phyloP scores from a whole-genome alignment of 2,888 invertebrate genomes.

The Orthosia incerta region DNA sequence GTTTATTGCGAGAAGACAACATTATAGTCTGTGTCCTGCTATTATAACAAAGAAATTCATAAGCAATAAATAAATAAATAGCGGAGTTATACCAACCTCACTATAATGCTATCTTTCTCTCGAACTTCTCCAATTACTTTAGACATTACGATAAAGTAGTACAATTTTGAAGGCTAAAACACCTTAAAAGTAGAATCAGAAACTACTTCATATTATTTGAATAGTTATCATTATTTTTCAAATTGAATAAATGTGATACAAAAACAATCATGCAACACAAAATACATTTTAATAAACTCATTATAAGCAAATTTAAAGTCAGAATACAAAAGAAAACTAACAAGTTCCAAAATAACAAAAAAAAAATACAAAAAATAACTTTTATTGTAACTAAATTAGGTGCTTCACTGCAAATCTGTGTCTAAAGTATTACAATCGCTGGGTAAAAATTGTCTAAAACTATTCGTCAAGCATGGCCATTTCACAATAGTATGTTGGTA shows the following conservation, averaged over 20 bases:
- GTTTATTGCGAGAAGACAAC: conserved; percentile 31
- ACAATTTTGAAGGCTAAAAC: conserved; percentile 60
- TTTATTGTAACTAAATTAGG: conserved; percentile 26
- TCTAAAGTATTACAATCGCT: conserved; percentile 57
- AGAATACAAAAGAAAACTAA: conserved; percentile 42
- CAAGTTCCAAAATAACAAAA: conserved; percentile 33
- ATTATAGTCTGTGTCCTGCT: conserved; percentile 29
- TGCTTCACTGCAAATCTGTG: conserved; percentile 36
- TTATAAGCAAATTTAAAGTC: conserved; percentile 38
- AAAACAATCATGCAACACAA: conserved; percentile 50
- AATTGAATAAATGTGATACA: conserved; percentile 33
- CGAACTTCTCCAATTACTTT: conserved; percentile 42
- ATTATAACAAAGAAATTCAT: conserved; percentile 38
- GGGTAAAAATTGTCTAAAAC: conserved; percentile 62
- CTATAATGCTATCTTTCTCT: conserved; percentile 35
- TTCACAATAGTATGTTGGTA: conserved; percentile 63
- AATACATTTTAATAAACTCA: conserved; percentile 51
- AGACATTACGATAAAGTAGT: conserved; percentile 43
- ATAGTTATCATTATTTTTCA: conserved; percentile 39
- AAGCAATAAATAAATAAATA: conserved; percentile 64
- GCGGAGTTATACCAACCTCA: conserved; percentile 27
- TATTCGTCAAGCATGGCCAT: conserved; percentile 69
- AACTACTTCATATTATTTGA: conserved; percentile 43
- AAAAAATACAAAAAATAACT: conserved; percentile 12
- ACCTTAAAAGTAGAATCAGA: conserved; percentile 52